Percentiles rank a stretch among this genome's conserved stretches.
Conservation (phyloP, 2,888 invertebrate genomes). For the Rotaria sp. region DNA sequence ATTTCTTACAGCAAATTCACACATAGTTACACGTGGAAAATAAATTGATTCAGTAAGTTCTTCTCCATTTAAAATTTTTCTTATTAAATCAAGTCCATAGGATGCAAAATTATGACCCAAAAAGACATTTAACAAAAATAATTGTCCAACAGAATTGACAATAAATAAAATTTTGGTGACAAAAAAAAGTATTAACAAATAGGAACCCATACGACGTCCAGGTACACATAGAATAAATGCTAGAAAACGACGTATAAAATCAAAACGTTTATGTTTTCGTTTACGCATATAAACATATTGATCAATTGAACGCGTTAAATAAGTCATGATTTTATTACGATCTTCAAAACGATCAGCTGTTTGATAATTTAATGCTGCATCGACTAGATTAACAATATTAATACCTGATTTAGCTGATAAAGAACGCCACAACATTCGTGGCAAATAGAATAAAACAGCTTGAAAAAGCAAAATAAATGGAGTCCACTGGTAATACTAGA, state of each 20-base stretch:
- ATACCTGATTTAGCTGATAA: constrained; percentile 40
- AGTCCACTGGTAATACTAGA: constrained; percentile 40
- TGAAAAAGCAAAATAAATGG: constrained; percentile 41
- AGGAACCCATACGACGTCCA: constrained; percentile 37
- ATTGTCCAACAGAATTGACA: constrained; percentile 39
- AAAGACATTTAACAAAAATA: constrained; percentile 39
- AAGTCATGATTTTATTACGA: constrained; percentile 40
- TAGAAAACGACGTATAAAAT: constrained; percentile 19
- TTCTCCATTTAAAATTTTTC: constrained; percentile 37
- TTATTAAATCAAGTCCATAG: constrained; percentile 38
- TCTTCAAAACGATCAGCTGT: constrained; percentile 39
- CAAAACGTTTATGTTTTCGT: constrained; percentile 26
- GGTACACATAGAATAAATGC: constrained; percentile 28
- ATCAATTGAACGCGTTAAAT: constrained; percentile 38
- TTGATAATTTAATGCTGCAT: constrained; percentile 40
- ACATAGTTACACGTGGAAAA: constrained; percentile 41
- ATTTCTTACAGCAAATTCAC: constrained; percentile 39
- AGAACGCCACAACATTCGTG: constrained; percentile 40
- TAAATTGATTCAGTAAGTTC: constrained; percentile 39
- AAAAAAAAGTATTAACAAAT: constrained; percentile 38
- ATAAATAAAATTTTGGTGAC: constrained; percentile 38
- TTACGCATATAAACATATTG: constrained; percentile 39
- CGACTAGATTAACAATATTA: constrained; percentile 39
- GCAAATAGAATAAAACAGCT: constrained; percentile 40
- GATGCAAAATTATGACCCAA: constrained; percentile 40